phyloP scores from a whole-genome alignment of 2,888 invertebrate species.

The Andrena fulva region DNA sequence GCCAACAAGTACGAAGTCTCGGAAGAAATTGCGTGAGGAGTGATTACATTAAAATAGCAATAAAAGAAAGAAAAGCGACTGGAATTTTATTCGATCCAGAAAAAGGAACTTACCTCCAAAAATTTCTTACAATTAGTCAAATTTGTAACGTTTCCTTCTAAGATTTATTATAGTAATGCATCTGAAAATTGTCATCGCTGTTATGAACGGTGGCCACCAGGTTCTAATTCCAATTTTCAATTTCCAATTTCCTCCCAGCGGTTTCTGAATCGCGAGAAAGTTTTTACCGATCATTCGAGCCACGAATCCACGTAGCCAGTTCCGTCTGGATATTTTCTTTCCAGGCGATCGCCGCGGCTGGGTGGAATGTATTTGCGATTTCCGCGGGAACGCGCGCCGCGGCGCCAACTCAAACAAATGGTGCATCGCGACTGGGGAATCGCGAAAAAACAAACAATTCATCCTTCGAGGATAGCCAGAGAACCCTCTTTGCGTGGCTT shows the following conservation, averaged over 20 bases:
- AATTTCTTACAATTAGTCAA: too few species aligned
- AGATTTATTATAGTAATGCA: too few species aligned
- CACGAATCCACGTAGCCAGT: not conserved
- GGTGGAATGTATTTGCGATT: conserved; percentile 53
- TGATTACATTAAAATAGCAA: not conserved
- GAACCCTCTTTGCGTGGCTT: conserved; percentile 33
- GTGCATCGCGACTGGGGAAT: conserved; percentile 42
- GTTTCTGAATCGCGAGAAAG: not conserved
- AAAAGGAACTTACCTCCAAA: too few species aligned
- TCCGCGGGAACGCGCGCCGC: conserved; percentile 44
- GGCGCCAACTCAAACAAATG: conserved; percentile 76
- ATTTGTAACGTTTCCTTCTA: too few species aligned
- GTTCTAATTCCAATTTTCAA: not conserved
- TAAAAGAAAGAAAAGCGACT: too few species aligned
- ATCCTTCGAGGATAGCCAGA: conserved; percentile 45
- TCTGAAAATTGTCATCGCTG: too few species aligned
- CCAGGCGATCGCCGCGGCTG: conserved; percentile 34
- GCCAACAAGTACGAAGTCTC: too few species aligned
- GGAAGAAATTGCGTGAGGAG: not conserved
- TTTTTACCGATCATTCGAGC: not conserved
- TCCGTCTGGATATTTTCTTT: conserved; percentile 58
- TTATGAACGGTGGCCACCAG: too few species aligned
- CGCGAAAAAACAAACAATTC: conserved; percentile 65
- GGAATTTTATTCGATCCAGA: too few species aligned
- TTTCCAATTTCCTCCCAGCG: not conserved